Evolutionary conservation across 2,113 vertebrate genomes (phyloP).

Genomic region (Xiphophorus hellerii): DNA sequence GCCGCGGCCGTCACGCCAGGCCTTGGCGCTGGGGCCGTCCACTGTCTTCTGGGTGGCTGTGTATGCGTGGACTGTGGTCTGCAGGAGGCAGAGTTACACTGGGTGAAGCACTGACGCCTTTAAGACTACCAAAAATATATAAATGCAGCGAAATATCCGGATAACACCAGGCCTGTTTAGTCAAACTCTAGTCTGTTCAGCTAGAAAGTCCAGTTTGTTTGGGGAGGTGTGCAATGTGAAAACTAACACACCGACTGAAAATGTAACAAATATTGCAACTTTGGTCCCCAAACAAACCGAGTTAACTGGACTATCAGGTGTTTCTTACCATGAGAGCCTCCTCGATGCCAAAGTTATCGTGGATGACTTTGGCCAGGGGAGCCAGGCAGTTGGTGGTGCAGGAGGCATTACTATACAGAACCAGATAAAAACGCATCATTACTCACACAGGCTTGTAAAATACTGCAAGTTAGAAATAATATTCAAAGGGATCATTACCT

Average conservation of each 20-base stretch:
- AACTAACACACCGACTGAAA: no score
- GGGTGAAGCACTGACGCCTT: not conserved
- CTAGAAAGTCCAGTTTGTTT: no score
- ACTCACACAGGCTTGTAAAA: no score
- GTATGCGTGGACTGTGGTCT: conserved; percentile 93
- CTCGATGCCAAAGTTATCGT: conserved; percentile 87
- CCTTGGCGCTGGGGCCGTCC: conserved; percentile 87
- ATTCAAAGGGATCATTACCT: conserved; percentile 73
- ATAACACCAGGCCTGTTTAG: no score
- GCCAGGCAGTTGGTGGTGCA: conserved; percentile 94
- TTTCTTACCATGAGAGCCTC: conserved; percentile 90
- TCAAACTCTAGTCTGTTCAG: no score
- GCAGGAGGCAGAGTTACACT: not conserved
- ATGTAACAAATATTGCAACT: no score
- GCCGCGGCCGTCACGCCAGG: conserved; percentile 87
- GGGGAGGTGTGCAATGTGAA: no score
- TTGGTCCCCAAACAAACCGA: no score
- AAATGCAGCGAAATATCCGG: not conserved
- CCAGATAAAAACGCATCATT: not conserved
- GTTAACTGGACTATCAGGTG: no score
- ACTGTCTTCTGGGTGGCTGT: conserved; percentile 94
- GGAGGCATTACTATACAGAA: conserved; percentile 86
- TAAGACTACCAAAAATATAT: not conserved
- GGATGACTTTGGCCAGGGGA: conserved; percentile 88
- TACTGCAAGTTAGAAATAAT: not conserved